A percentile compares a stretch with the other conserved stretches of the same genome.
These are phyloP conservation scores for Brachionus calyciflorus DNA, from an alignment of 1,140 invertebrate species.

Conservation along the genomic window DNA sequence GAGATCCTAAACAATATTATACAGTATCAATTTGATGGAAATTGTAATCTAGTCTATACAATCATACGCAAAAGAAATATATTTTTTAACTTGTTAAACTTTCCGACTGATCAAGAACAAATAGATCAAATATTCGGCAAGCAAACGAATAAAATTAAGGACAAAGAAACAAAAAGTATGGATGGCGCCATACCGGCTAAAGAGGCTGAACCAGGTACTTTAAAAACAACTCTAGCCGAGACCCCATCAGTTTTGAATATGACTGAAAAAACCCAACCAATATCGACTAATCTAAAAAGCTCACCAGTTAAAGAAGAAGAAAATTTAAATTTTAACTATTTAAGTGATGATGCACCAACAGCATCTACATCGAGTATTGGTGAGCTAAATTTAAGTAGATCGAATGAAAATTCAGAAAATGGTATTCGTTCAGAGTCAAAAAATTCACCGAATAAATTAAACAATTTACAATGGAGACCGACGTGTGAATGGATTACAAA, in stretches of 20 bases:
- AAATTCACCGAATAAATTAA: neutral
- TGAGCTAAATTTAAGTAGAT: neutral
- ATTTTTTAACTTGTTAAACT: constrained; percentile 90
- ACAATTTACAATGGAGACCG: constrained; percentile 26
- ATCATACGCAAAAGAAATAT: constrained; percentile 96
- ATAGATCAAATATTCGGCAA: constrained; percentile 63
- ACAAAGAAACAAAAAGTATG: constrained; percentile 64
- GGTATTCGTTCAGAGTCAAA: neutral
- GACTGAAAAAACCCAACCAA: constrained; percentile 19
- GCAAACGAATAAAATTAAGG: constrained; percentile 46
- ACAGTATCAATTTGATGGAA: constrained; percentile 99
- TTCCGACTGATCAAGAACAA: constrained; percentile 82
- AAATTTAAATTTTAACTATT: neutral
- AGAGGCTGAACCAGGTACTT: constrained; percentile 62
- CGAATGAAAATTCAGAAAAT: neutral
- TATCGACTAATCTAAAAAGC: neutral
- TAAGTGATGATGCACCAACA: neutral
- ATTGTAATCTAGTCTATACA: constrained; percentile 96
- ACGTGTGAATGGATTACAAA: constrained; percentile 66
- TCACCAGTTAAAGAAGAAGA: constrained; percentile 1
- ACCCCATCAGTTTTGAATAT: constrained; percentile 65
- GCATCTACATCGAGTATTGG: neutral
- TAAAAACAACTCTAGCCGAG: constrained; percentile 82
- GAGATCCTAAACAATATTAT: constrained; percentile 99
- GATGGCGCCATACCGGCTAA: constrained; percentile 84